Conservation (phyloP, 2,797 vertebrate genomes). For the Meda fulgida region DNA sequence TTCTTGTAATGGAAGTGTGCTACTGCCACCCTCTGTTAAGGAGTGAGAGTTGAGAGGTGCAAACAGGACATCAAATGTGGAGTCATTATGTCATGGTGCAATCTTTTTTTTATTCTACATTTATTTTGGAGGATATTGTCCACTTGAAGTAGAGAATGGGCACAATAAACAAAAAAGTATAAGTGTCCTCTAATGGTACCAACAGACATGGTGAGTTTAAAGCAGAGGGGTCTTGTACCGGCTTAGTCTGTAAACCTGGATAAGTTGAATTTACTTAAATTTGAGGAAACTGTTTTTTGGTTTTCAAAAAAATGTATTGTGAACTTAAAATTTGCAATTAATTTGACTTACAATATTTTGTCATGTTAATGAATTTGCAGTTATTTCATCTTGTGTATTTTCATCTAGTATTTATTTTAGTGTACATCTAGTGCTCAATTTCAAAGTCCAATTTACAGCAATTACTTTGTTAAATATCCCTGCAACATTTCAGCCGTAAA, state of each 20-base stretch:
- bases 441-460: too few relatives aligned
- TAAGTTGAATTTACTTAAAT: not conserved
- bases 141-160: not conserved
- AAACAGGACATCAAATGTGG: not conserved
- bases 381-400: not conserved
- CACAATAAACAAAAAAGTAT: not conserved
- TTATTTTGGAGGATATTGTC: not conserved
- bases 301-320: not conserved
- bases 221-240: too few relatives aligned
- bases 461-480: too few relatives aligned
- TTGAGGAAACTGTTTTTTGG: not conserved
- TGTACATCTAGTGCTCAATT: not conserved
- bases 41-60: conserved; percentile 46
- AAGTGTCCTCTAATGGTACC: not conserved
- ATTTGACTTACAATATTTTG: not conserved
- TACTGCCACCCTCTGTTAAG: conserved; percentile 64
- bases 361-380: not conserved
- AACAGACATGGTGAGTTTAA: too few relatives aligned
- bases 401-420: too few relatives aligned
- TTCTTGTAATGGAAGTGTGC: conserved; percentile 8
- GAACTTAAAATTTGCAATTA: not conserved
- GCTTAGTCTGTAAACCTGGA: too few relatives aligned
- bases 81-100: not conserved
- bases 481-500: too few relatives aligned
- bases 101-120: not conserved